These are phyloP conservation scores for Schizothorax lantsangensis DNA, from an alignment of 2,797 vertebrate species.

Conservation along the genomic window DNA sequence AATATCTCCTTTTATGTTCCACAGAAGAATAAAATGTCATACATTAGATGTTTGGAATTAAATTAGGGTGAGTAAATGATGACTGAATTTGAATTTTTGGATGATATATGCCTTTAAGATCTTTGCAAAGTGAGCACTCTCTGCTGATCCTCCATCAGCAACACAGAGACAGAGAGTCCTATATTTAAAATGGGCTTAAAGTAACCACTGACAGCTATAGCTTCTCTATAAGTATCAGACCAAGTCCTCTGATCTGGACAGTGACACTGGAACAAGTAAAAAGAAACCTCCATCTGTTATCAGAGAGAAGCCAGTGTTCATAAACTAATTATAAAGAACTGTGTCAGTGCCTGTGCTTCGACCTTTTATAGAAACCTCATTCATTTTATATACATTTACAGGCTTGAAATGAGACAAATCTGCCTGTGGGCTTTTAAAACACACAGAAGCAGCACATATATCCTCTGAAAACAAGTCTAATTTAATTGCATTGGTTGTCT, in stretches of 20 bases:
- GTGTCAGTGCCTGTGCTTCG: slow-evolving; percentile 8
- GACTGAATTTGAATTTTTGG: too few relatives aligned
- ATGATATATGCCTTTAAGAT: not conserved
- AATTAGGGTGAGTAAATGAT: too few relatives aligned
- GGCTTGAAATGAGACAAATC: not conserved
- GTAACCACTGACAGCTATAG: slow-evolving; percentile 51
- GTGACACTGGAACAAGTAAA: not conserved
- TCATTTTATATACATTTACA: not conserved
- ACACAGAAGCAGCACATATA: not conserved
- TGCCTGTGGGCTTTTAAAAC: not conserved
- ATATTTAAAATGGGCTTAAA: slow-evolving; percentile 56
- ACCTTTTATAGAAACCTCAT: not conserved
- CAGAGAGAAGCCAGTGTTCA: not conserved
- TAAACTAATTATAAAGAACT: slow-evolving; percentile 17
- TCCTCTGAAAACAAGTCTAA: not conserved
- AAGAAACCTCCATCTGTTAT: slow-evolving; percentile 5
- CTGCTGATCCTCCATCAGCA: slow-evolving; percentile 5
- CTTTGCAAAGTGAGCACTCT: not conserved
- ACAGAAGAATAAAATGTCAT: too few relatives aligned
- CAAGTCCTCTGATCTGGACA: slow-evolving; percentile 14
- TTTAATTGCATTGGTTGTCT: not conserved
- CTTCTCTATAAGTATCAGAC: slow-evolving; percentile 10
- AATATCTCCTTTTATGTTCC: too few relatives aligned
- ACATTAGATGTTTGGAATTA: too few relatives aligned
- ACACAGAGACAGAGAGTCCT: slow-evolving; percentile 46